Evolutionary conservation across 2,888 invertebrate species (phyloP).

Genomic region (Tetragonula carbonaria): DNA sequence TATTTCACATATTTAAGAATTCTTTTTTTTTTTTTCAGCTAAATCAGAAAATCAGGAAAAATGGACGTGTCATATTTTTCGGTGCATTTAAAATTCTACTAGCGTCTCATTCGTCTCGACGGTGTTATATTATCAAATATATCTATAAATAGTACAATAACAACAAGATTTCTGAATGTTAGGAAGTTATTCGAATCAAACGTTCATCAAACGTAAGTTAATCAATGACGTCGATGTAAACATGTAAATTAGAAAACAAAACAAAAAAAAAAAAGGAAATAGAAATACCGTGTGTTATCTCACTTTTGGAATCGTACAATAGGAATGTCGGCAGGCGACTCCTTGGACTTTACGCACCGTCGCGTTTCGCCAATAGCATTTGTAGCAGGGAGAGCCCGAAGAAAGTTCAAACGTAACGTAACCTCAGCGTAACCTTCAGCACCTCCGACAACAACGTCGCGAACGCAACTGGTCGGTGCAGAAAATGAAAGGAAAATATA

Average conservation of each 20-base stretch:
- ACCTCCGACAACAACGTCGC: slow-evolving; percentile 45
- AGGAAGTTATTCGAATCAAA: not conserved
- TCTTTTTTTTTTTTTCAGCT: no score
- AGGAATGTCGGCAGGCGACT: slow-evolving; percentile 37
- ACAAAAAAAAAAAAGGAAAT: not conserved
- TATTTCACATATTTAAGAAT: no score
- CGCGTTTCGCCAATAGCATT: slow-evolving; percentile 52
- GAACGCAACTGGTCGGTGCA: slow-evolving; percentile 37
- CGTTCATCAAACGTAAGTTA: not conserved
- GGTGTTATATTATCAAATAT: not conserved
- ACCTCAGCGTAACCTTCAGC: slow-evolving; percentile 37
- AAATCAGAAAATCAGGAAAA: no score
- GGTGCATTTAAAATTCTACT: not conserved
- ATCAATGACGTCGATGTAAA: not conserved
- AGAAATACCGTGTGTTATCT: slow-evolving; percentile 21
- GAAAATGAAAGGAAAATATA: slow-evolving; percentile 35
- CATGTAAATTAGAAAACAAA: not conserved
- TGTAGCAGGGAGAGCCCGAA: slow-evolving; percentile 54
- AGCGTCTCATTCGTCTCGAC: not conserved
- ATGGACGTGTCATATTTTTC: no score
- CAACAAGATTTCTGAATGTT: not conserved
- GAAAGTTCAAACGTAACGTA: slow-evolving; percentile 60
- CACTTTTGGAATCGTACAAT: slow-evolving; percentile 10
- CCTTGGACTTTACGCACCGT: slow-evolving; percentile 63
- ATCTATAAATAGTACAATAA: not conserved